Conservation (phyloP, 1,140 invertebrate genomes). For the Drosophila sturtevanti region DNA sequence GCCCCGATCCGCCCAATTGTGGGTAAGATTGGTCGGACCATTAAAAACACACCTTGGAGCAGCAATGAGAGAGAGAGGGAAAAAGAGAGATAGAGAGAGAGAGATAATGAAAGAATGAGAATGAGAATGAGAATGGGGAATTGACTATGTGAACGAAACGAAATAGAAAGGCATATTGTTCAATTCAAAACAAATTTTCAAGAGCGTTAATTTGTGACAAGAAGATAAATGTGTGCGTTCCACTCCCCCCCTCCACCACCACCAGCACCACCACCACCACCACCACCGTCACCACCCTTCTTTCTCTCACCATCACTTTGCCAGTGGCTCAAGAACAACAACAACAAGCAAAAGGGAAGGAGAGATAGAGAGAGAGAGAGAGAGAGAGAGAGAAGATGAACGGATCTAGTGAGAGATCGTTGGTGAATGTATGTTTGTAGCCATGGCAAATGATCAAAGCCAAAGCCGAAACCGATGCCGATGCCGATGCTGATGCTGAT, state of each 20-base stretch:
- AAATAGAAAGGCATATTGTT: slow-evolving; percentile 61
- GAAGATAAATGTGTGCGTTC: slow-evolving; percentile 66
- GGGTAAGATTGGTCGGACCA: slow-evolving; percentile 25
- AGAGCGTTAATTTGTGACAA: slow-evolving; percentile 67
- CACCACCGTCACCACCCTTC: not conserved
- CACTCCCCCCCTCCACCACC: not conserved
- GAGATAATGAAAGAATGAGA: slow-evolving; percentile 17
- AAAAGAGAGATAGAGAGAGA: not conserved
- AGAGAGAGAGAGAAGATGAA: slow-evolving; percentile 6
- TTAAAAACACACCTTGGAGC: slow-evolving; percentile 38
- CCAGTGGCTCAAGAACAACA: too few relatives aligned
- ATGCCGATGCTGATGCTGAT: slow-evolving; percentile 5
- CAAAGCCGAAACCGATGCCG: slow-evolving; percentile 35
- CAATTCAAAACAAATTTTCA: slow-evolving; percentile 44
- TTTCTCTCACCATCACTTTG: too few relatives aligned
- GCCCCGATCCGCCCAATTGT: not conserved
- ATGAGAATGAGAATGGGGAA: slow-evolving; percentile 10
- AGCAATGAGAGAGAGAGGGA: not conserved
- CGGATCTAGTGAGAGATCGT: slow-evolving; percentile 9
- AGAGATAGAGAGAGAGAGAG: not conserved
- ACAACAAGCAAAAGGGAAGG: not conserved
- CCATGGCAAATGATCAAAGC: slow-evolving; percentile 75
- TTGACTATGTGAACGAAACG: slow-evolving; percentile 18
- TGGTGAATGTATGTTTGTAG: slow-evolving; percentile 31
- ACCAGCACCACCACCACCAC: not conserved